Conservation (phyloP, 2,888 invertebrate genomes). For the Mesopsocus fuscifrons region DNA sequence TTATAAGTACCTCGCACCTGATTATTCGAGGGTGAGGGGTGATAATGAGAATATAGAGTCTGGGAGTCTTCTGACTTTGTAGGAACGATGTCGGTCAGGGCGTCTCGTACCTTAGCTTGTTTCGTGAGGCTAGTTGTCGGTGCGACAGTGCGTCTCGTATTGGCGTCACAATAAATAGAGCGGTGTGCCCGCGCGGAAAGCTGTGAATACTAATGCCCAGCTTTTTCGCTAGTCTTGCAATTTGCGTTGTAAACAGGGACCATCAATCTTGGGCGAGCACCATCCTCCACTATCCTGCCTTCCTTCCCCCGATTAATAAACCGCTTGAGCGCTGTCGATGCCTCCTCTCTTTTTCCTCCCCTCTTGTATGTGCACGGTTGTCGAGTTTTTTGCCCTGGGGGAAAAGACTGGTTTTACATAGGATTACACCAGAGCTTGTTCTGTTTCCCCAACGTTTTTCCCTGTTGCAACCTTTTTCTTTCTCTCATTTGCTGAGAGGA, state of each 20-base stretch:
- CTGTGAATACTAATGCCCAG: not conserved
- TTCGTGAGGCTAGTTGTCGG: too few relatives aligned
- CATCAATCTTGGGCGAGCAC: not conserved
- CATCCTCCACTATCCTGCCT: not conserved
- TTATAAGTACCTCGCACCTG: too few relatives aligned
- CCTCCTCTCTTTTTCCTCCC: not conserved
- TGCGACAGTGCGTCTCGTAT: not conserved
- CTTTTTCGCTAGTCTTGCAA: not conserved
- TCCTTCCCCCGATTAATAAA: not conserved
- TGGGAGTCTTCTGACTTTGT: too few relatives aligned
- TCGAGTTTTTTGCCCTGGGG: not conserved
- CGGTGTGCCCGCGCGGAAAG: not conserved
- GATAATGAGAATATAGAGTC: too few relatives aligned
- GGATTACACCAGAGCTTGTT: not conserved
- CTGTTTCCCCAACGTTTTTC: not conserved
- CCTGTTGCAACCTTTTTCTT: not conserved
- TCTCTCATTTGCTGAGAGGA: too few relatives aligned
- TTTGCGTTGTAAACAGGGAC: not conserved
- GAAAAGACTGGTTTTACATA: not conserved
- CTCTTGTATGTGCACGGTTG: not conserved
- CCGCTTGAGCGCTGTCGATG: not conserved
- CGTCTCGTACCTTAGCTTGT: too few relatives aligned
- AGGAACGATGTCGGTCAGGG: too few relatives aligned
- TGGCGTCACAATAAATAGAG: not conserved
- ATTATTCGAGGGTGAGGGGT: too few relatives aligned